A percentile compares a stretch with the other conserved stretches of the same genome.
phyloP scores from a whole-genome alignment of 2,113 vertebrate genomes.

The Notiomystis cincta region DNA sequence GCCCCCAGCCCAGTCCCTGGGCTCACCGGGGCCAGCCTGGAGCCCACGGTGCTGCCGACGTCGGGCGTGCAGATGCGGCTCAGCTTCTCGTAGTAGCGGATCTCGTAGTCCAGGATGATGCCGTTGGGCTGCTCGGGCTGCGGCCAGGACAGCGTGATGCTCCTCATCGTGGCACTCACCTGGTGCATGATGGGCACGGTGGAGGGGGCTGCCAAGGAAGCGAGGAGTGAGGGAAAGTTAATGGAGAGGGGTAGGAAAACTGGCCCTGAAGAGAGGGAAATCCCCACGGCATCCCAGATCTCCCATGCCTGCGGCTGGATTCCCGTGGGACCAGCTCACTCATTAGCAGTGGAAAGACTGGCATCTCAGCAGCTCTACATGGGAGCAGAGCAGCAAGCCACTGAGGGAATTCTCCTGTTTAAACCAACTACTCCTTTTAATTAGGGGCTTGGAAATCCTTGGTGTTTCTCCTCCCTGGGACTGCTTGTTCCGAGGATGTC shows the following conservation, averaged over 20 bases:
- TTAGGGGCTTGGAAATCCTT: constrained; percentile 22
- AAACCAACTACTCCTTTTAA: constrained; percentile 39
- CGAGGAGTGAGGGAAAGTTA: not conserved
- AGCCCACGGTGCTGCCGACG: constrained; percentile 12
- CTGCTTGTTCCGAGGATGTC: not conserved
- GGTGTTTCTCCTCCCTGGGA: not conserved
- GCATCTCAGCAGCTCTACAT: not conserved
- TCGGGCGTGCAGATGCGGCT: constrained; percentile 68
- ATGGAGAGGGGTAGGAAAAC: not conserved
- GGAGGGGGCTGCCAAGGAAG: constrained; percentile 86
- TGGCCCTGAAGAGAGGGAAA: not conserved
- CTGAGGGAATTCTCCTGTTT: constrained; percentile 33
- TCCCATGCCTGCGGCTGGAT: fast-evolving
- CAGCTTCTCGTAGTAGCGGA: constrained; percentile 96
- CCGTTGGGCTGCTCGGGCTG: constrained; percentile 98
- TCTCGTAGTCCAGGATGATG: constrained; percentile 97
- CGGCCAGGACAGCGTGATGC: constrained; percentile 97
- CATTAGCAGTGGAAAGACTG: constrained; percentile 6
- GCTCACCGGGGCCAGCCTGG: constrained; percentile 3
- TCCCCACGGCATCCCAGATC: not conserved
- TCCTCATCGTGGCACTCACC: constrained; percentile 97
- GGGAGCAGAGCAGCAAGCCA: constrained; percentile 37
- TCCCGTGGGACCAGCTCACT: not conserved
- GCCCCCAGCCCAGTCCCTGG: not conserved
- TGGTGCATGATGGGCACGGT: constrained; percentile 99